Base-by-base conservation (phyloP, 2,888 invertebrate species). In the Cantharis rufa region DNA sequence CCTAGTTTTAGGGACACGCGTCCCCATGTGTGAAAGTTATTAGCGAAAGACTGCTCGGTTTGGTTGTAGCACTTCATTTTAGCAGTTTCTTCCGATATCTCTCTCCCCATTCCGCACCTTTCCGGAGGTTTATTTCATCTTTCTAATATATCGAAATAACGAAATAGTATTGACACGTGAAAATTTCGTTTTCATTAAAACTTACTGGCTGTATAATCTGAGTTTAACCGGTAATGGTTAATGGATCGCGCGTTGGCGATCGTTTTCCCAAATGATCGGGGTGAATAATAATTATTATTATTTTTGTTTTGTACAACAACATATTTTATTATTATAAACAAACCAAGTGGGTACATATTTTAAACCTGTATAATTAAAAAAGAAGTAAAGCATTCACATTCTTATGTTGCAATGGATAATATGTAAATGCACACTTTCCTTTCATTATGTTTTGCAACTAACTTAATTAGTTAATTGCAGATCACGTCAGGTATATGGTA, bases 371-470 rank as follows among this genome's bases (percentile, higher is more conserved):
- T 48, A 48, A 48, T 48, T 48, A 48, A 48, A 48, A 48, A 48
- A 48, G 32, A 48, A 48, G 32, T 48, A 48, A 48, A 48, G 32
- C 32, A 48, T 48, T 48, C 32, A 48, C 32, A 48, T 48, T 48
- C 32, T 48, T 48, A 48, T 48, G 32, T 68, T 70, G 66, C 70
- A 75, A 71, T 74, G 64, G 74, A 72, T 18, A 18, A 18, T 78
- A 78, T 76, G 75, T 78, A 78, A 75, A 76, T 75, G 64, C 64
- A 72, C 62, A 75, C 78, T 78, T 78, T 78, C 78, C 70, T 78
- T 78, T 78, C 70, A 48, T 78, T 78, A 62, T 61, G 63, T 75
- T 75, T 76, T 72, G 76, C 69, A 76, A 76, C 28, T 28, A 27
- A 68, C 64, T 66, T 72, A 75, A 78, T 75, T 78, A 78, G 73